These are phyloP conservation scores for Penaeus japonicus DNA, from an alignment of 1,140 invertebrate genomes.

Conservation along the genomic window DNA sequence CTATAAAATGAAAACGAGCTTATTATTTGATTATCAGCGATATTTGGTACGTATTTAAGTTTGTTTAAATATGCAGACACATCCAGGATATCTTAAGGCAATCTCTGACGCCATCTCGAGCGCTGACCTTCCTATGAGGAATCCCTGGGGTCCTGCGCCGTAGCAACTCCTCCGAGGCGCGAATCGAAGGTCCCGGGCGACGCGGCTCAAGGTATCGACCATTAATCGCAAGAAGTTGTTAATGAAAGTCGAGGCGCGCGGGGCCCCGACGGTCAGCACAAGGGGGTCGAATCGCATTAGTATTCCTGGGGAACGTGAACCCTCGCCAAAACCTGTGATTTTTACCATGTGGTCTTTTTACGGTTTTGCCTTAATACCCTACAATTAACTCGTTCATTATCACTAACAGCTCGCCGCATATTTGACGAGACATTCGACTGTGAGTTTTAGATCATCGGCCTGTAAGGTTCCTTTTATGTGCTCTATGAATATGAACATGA, in stretches of 20 bases:
- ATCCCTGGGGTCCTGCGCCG: too few relatives aligned
- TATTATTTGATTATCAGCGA: slow-evolving; percentile 41
- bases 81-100: not conserved
- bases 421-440: slow-evolving; percentile 21
- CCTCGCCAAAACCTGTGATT: slow-evolving; percentile 31
- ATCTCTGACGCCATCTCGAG: too few relatives aligned
- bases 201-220: too few relatives aligned
- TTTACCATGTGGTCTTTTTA: slow-evolving; percentile 45
- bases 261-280: too few relatives aligned
- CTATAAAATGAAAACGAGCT: slow-evolving; percentile 46
- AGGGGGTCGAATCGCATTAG: not conserved
- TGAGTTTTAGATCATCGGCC: slow-evolving; percentile 16
- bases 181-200: too few relatives aligned
- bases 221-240: too few relatives aligned
- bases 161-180: too few relatives aligned
- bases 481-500: slow-evolving; percentile 51
- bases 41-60: slow-evolving; percentile 24
- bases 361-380: slow-evolving; percentile 43
- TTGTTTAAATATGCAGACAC: slow-evolving; percentile 31
- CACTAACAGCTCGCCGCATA: slow-evolving; percentile 15
- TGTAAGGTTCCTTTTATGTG: slow-evolving; percentile 28
- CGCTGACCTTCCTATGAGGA: too few relatives aligned
- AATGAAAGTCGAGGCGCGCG: too few relatives aligned
- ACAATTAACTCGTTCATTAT: slow-evolving; percentile 52
- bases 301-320: slow-evolving; percentile 14